Percentiles rank a stretch among this genome's conserved stretches.
These are phyloP conservation scores for Bradypodion pumilum DNA, from an alignment of 2,797 vertebrate genomes.

Conservation along the genomic window DNA sequence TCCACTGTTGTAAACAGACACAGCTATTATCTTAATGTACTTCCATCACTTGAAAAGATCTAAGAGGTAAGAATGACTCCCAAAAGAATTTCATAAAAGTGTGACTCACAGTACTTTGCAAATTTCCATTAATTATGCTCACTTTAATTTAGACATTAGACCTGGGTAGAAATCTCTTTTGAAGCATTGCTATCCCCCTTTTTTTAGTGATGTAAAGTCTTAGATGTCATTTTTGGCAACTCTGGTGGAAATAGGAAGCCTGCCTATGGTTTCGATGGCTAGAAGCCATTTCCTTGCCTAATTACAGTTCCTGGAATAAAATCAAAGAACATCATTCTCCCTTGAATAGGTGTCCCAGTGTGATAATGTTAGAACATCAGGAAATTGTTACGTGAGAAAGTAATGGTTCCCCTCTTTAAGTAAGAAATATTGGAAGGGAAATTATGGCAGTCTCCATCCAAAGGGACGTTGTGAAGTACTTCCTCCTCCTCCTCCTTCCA, in stretches of 20 bases:
- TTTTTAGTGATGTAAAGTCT: background rate
- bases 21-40: background rate
- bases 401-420: background rate
- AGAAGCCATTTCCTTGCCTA: too few relatives aligned
- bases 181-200: background rate
- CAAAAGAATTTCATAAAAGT: background rate
- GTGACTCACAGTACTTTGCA: background rate
- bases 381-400: background rate
- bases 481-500: too few relatives aligned
- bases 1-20: background rate
- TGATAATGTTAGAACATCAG: background rate
- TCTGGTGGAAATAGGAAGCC: background rate
- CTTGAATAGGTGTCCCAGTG: background rate
- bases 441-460: background rate
- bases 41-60: background rate
- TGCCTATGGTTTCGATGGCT: background rate
- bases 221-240: background rate
- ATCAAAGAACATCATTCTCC: background rate
- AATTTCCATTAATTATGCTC: background rate
- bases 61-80: background rate
- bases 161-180: background rate
- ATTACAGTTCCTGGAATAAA: background rate
- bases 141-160: background rate
- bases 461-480: background rate
- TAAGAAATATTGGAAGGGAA: background rate